A percentile compares a stretch with the other conserved stretches of the same genome.
phyloP scores from a whole-genome alignment of 2,113 vertebrate genomes.

The Pan paniscus region DNA sequence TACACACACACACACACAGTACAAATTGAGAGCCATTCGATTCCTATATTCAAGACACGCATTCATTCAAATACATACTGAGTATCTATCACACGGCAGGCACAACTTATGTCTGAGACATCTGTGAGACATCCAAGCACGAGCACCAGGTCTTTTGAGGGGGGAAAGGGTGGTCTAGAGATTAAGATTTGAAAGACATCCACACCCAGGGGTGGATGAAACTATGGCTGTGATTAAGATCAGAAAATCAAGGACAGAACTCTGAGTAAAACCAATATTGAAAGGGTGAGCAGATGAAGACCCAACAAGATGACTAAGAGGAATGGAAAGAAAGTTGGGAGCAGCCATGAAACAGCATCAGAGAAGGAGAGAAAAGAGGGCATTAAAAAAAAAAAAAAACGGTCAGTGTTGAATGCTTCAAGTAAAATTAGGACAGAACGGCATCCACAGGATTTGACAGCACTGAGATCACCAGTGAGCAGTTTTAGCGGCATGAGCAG shows the following conservation, averaged over 20 bases:
- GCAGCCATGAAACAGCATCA: background rate
- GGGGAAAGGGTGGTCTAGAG: background rate
- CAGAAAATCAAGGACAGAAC: constrained; percentile 13
- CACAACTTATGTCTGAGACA: background rate
- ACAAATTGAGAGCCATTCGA: background rate
- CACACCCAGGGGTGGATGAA: background rate
- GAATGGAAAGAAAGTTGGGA: background rate
- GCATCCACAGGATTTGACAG: background rate
- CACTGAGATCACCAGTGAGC: background rate
- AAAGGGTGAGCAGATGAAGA: background rate
- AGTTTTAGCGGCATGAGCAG: background rate
- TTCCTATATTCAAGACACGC: background rate
- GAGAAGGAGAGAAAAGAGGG: background rate
- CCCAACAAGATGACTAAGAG: background rate
- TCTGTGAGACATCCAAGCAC: background rate
- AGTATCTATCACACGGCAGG: background rate
- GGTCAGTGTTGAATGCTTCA: background rate
- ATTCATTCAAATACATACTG: background rate
- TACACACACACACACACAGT: background rate
- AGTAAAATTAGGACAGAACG: constrained; percentile 16
- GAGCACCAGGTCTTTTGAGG: background rate
- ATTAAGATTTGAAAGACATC: background rate
- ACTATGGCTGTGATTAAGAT: background rate
- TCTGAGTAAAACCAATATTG: background rate
- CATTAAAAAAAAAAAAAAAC: background rate